Evolutionary conservation across 2,113 vertebrate genomes (phyloP).

Genomic region (Barnardius zonarius): DNA sequence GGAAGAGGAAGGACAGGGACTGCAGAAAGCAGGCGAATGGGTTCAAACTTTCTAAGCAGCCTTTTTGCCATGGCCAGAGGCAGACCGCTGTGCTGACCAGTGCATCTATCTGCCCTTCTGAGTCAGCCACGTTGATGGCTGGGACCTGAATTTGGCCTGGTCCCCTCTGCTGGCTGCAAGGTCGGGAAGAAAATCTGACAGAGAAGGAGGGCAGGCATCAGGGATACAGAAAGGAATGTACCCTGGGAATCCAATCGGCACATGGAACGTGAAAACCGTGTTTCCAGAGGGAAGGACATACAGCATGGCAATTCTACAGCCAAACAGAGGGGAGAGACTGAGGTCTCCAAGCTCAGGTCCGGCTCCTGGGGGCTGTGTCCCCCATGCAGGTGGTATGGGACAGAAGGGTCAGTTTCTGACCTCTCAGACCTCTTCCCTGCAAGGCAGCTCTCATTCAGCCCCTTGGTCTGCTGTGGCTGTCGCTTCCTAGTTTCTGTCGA

Average conservation of each 20-base stretch:
- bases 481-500: not conserved
- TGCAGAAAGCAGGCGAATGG: rapidly evolving
- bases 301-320: not conserved
- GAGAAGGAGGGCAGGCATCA: not conserved
- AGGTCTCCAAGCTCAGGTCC: not conserved
- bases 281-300: not conserved
- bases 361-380: not conserved
- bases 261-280: rapidly evolving
- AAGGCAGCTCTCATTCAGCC: not conserved
- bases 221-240: not conserved
- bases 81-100: not conserved
- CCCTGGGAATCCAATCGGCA: not conserved
- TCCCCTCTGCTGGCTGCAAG: not conserved
- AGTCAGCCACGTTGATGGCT: not conserved
- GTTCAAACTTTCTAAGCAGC: not conserved
- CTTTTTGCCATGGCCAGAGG: not conserved
- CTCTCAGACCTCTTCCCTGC: not conserved
- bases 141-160: not conserved
- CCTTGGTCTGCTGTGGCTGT: rapidly evolving
- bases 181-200: not conserved
- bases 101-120: not conserved
- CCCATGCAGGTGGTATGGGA: rapidly evolving
- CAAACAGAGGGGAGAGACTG: not conserved
- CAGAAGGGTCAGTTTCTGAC: not conserved
- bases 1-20: not conserved